Evolutionary conservation across 1,140 invertebrate genomes (phyloP), one percentile per base, ranked within the genome.

Genomic region (Halictus rubicundus): DNA sequence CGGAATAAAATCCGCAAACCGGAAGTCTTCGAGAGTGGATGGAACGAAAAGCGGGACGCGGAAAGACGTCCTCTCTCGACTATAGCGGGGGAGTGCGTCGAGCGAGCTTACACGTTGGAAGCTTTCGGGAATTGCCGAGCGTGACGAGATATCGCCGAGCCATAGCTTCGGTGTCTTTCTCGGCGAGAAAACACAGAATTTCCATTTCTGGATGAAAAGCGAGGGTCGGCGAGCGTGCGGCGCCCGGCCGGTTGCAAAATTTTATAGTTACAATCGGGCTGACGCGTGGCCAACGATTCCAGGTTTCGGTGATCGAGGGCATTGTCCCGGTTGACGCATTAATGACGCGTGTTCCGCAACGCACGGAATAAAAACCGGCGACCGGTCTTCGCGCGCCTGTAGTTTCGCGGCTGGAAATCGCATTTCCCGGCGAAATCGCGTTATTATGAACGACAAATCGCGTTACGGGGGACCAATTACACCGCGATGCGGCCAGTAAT

Each of bases 71-170:
- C 19, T n/a, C n/a, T n/a, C n/a, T 37, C 19, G 46, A 25, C 46
- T 57, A 72, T 16, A 70, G 32, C 10, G 57, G 32, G 46, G 71
- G 52, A 80, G 71, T 82, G 65, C 78, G 57, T 71, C 61, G 52
- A 27, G 42, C 42, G 6, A 42, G 54, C 65, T 77, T 66, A 70
- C 73, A 46, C 19, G 54, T 54, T 54, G 60, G 54, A 79, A 74
- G 74, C 57, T 80, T 76, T 69, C 71, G 69, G 61, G 49, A 76
- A 80, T 83, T 71, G 77, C 68, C 54, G 63, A n/a, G 61, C 71
- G 61, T 75, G 81, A 80, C 79, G 74, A 71, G 68, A 21, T 74
- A 82, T 75, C 76, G 68, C 23, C 16, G 60, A 80, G 79, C 19
- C 39, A 7, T 32, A 5, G 16, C 3, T 19, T 6, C 52, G 19